Conservation (phyloP, 1,140 invertebrate genomes). For the Agrilus planipennis region DNA sequence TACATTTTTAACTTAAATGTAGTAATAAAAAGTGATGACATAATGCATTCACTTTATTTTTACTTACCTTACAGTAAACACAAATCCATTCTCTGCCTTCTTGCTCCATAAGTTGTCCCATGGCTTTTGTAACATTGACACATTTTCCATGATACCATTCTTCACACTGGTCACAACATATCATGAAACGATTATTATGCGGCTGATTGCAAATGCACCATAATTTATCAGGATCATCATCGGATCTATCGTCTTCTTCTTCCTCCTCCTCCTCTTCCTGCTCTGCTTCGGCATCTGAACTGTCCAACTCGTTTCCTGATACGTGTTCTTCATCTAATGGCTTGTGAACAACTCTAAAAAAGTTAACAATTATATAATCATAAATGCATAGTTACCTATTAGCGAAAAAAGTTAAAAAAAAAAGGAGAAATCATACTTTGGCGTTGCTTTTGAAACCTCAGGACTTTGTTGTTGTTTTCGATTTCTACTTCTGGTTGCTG, state of each 20-base stretch:
- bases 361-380: not conserved
- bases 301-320: constrained; percentile 31
- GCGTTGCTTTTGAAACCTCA: not conserved
- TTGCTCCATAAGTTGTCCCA: constrained; percentile 83
- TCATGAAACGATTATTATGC: constrained; percentile 95
- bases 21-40: too few species aligned
- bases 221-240: constrained; percentile 86
- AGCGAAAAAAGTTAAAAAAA: not conserved
- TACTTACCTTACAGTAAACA: constrained; percentile 66
- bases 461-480: constrained; percentile 18
- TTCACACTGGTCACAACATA: constrained; percentile 90
- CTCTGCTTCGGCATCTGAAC: too few species aligned
- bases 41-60: constrained; percentile 15
- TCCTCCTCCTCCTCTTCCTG: too few species aligned
- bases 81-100: constrained; percentile 84
- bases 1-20: too few species aligned
- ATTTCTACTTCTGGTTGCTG: constrained; percentile 50
- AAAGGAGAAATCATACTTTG: not conserved
- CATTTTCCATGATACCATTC: constrained; percentile 96
- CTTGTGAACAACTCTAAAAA: constrained; percentile 10
- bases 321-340: constrained; percentile 31
- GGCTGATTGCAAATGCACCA: constrained; percentile 95
- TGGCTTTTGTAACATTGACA: constrained; percentile 83
- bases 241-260: constrained; percentile 38
- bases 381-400: not conserved